Percentiles rank a stretch among this genome's conserved stretches.
phyloP scores from a whole-genome alignment of 2,113 vertebrate species.

The Campylorhamphus procurvoides region DNA sequence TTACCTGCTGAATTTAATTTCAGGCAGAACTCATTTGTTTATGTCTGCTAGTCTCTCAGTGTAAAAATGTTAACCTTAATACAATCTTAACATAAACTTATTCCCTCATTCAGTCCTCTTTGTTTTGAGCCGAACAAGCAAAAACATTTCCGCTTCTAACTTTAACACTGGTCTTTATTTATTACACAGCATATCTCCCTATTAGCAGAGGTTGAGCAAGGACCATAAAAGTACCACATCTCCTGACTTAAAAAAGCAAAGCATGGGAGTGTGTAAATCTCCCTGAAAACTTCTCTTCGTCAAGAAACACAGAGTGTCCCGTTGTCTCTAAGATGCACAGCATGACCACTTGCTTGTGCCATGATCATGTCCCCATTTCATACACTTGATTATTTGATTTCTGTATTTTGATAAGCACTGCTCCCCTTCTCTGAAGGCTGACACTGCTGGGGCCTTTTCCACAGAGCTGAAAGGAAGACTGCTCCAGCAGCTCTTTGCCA shows the following conservation, averaged over 20 bases:
- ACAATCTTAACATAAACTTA: neutral
- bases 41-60: neutral
- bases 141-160: neutral
- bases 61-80: neutral
- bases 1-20: slow-evolving; percentile 27
- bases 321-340: neutral
- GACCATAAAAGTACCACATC: neutral
- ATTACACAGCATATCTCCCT: neutral
- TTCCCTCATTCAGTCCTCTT: neutral
- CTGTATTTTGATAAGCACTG: neutral
- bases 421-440: neutral
- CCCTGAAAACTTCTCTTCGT: neutral
- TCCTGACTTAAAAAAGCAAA: neutral
- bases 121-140: neutral
- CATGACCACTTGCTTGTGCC: neutral
- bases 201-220: neutral
- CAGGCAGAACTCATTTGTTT: neutral
- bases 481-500: neutral
- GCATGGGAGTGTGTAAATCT: neutral
- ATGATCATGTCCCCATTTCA: neutral
- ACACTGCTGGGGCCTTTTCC: neutral
- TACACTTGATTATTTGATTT: neutral
- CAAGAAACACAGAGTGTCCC: neutral
- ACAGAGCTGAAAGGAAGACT: neutral
- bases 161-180: neutral